Evolutionary conservation across 2,113 vertebrate species (phyloP).

Genomic region (Phrynosoma blainvillii): DNA sequence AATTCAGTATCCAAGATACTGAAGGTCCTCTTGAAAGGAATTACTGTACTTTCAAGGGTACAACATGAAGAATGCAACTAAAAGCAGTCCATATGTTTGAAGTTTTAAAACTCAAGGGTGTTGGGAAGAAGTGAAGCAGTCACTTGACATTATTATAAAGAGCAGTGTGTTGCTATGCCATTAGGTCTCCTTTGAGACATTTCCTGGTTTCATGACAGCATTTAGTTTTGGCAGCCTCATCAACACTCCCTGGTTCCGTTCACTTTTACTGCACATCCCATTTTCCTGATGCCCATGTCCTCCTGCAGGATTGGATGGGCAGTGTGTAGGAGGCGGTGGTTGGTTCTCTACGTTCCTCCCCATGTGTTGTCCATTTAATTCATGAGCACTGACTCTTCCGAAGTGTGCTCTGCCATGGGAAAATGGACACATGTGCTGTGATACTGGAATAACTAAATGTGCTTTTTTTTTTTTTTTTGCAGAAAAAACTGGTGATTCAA

Average conservation of each 20-base stretch:
- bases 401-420: constrained; percentile 95
- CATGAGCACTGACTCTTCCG: constrained; percentile 91
- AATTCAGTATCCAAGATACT: constrained; percentile 67
- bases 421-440: constrained; percentile 73
- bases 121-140: constrained; percentile 73
- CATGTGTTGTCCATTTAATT: constrained; percentile 87
- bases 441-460: constrained; percentile 80
- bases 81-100: constrained; percentile 53
- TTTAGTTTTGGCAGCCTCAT: constrained; percentile 83
- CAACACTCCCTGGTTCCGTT: constrained; percentile 82
- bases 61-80: constrained; percentile 70
- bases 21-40: constrained; percentile 72
- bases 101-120: constrained; percentile 64
- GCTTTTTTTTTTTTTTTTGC: constrained; percentile 81
- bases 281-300: constrained; percentile 83
- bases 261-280: constrained; percentile 82
- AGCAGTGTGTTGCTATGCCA: constrained; percentile 65
- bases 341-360: constrained; percentile 81
- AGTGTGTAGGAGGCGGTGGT: constrained; percentile 87
- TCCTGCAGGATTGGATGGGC: constrained; percentile 86
- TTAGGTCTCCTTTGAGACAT: constrained; percentile 83
- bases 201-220: constrained; percentile 81
- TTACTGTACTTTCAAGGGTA: constrained; percentile 66
- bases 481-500: constrained; percentile 96
- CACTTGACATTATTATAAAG: constrained; percentile 68